phyloP scores from a whole-genome alignment of 2,113 vertebrate genomes.

The Anarrhichthys ocellatus region DNA sequence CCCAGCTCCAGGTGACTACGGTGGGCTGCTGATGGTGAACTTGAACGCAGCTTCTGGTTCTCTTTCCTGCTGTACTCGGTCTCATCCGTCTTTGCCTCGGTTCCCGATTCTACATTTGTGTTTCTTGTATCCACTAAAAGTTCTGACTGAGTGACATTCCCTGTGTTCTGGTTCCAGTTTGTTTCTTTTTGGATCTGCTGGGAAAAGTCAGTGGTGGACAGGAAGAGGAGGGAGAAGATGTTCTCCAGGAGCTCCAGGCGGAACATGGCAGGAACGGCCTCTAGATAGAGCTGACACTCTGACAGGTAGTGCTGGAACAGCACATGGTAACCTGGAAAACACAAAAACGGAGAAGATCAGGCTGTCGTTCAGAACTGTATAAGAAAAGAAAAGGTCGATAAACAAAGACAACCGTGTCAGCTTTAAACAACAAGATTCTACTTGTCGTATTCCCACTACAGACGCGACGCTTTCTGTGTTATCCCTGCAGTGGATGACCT shows the following conservation, averaged over 20 bases:
- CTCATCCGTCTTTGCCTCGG: constrained; percentile 14
- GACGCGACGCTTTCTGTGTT: not conserved
- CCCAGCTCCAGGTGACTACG: constrained; percentile 82
- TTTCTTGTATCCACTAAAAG: not conserved
- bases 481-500: no score
- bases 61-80: not conserved
- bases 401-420: not conserved
- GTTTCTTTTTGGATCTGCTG: constrained; percentile 53
- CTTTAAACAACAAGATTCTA: not conserved
- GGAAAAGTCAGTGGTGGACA: constrained; percentile 89
- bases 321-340: constrained; percentile 80
- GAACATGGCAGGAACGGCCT: constrained; percentile 87
- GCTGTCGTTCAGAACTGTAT: not conserved
- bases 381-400: not conserved
- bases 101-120: constrained; percentile 13
- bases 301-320: constrained; percentile 88
- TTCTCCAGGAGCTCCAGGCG: constrained; percentile 96
- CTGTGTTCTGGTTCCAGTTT: not conserved
- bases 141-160: not conserved
- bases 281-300: constrained; percentile 91
- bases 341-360: constrained; percentile 21
- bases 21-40: constrained; percentile 3
- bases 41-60: constrained; percentile 37
- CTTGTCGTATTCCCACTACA: not conserved
- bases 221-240: constrained; percentile 95